Evolutionary conservation across 2,113 vertebrate species (phyloP).

Genomic region (Oostethus manadensis): DNA sequence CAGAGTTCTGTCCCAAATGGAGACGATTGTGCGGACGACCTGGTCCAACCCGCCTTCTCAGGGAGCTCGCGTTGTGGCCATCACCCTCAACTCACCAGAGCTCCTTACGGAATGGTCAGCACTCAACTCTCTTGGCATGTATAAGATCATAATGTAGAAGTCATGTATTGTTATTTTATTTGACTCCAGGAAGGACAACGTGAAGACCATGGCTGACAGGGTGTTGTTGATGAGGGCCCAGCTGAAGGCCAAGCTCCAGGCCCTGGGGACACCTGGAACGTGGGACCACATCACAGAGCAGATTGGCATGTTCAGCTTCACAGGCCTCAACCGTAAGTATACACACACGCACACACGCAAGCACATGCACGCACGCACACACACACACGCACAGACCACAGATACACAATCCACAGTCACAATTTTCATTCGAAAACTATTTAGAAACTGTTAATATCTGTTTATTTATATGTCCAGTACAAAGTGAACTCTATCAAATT

Average conservation of each 20-base stretch:
- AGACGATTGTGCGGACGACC: conserved; percentile 88
- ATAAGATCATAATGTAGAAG: background rate
- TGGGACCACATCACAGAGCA: conserved; percentile 96
- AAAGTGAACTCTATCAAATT: no score
- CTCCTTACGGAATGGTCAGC: conserved; percentile 77
- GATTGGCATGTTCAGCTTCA: conserved; percentile 99
- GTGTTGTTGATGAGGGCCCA: conserved; percentile 89
- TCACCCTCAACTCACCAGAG: conserved; percentile 78
- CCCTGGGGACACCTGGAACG: conserved; percentile 84
- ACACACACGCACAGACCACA: background rate
- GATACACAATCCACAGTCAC: no score
- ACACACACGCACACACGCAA: background rate
- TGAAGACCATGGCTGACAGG: conserved; percentile 94
- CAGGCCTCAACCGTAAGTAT: conserved; percentile 87
- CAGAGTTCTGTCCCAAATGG: conserved; percentile 89
- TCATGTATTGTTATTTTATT: background rate
- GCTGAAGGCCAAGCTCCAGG: conserved; percentile 83
- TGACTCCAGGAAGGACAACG: conserved; percentile 82
- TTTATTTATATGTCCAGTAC: no score
- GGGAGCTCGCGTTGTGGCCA: conserved; percentile 85
- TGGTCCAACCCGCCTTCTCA: conserved; percentile 96
- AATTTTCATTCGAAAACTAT: no score
- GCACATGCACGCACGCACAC: background rate
- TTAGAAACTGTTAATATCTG: no score
- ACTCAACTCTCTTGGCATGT: background rate